These are phyloP conservation scores for Pemphredon lugubris DNA, from an alignment of 2,888 invertebrate species.

Conservation along the genomic window DNA sequence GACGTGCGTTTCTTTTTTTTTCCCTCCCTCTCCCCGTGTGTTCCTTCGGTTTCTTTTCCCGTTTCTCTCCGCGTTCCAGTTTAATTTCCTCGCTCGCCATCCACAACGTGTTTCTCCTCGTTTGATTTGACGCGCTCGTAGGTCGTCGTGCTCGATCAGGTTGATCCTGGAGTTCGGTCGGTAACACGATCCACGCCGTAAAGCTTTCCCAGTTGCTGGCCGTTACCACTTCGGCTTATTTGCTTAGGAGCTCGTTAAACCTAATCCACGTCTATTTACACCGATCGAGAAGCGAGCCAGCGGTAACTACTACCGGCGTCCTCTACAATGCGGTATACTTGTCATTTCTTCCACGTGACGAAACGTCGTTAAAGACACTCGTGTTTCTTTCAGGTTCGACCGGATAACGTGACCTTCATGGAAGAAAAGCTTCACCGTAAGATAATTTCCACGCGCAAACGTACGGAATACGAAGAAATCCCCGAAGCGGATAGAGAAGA, in stretches of 20 bases:
- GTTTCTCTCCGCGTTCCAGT: background rate
- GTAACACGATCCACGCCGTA: conserved; percentile 55
- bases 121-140: background rate
- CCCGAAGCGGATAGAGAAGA: background rate
- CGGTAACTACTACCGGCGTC: conserved; percentile 37
- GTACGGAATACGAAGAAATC: background rate
- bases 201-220: conserved; percentile 44
- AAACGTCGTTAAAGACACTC: too few relatives aligned
- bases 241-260: conserved; percentile 53
- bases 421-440: too few relatives aligned
- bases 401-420: too few relatives aligned
- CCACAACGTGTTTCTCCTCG: conserved; percentile 8
- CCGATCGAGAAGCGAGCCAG: conserved; percentile 52
- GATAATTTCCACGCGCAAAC: background rate
- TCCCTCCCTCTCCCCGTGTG: background rate
- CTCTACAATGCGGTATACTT: conserved; percentile 5
- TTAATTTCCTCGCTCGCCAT: conserved; percentile 13
- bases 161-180: conserved; percentile 48
- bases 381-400: too few relatives aligned
- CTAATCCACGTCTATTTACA: conserved; percentile 56
- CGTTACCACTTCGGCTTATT: conserved; percentile 52
- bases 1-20: conserved; percentile 17
- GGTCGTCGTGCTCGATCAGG: conserved; percentile 18
- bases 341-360: background rate
- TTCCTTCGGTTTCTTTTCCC: background rate